A percentile compares a stretch with the other conserved stretches of the same genome.
Conservation (phyloP, 92 coral and sea anemone species). For the Metridium senile region DNA sequence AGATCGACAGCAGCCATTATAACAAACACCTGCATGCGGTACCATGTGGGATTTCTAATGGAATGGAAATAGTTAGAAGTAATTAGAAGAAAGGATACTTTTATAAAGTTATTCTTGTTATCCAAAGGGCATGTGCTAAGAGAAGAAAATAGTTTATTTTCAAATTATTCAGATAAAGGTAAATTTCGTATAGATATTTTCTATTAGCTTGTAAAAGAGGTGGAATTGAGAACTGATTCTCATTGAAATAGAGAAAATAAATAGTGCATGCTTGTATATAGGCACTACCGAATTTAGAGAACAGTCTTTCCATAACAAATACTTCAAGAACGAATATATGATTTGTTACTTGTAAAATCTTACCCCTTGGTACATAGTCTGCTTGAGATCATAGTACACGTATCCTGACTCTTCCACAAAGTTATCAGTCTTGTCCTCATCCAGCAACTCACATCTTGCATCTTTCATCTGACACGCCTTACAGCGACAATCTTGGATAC, state of each 20-base stretch:
- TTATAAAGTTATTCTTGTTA: too few species aligned
- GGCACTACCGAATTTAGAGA: too few species aligned
- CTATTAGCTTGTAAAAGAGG: too few species aligned
- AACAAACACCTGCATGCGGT: not conserved
- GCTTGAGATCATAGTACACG: constrained; percentile 21
- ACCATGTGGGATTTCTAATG: not conserved
- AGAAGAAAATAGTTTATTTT: not conserved
- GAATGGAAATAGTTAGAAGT: too few species aligned
- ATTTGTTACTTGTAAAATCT: too few species aligned
- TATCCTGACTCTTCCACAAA: constrained; percentile 20
- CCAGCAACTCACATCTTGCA: constrained; percentile 45
- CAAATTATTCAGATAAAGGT: not conserved
- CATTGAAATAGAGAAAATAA: too few species aligned
- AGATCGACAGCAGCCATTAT: constrained; percentile 8
- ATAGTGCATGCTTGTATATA: too few species aligned
- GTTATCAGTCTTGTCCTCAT: constrained; percentile 34
- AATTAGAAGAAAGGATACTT: not conserved
- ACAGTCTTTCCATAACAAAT: too few species aligned
- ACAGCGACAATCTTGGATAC: constrained; percentile 48
- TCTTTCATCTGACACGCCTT: constrained; percentile 44
- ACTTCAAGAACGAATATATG: too few species aligned
- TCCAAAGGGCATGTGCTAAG: not conserved
- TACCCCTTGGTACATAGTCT: not conserved
- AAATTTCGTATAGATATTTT: not conserved
- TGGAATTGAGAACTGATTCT: too few species aligned